These are phyloP conservation scores for Pangasius macronema DNA, from an alignment of 2,797 vertebrate species.

Conservation along the genomic window DNA sequence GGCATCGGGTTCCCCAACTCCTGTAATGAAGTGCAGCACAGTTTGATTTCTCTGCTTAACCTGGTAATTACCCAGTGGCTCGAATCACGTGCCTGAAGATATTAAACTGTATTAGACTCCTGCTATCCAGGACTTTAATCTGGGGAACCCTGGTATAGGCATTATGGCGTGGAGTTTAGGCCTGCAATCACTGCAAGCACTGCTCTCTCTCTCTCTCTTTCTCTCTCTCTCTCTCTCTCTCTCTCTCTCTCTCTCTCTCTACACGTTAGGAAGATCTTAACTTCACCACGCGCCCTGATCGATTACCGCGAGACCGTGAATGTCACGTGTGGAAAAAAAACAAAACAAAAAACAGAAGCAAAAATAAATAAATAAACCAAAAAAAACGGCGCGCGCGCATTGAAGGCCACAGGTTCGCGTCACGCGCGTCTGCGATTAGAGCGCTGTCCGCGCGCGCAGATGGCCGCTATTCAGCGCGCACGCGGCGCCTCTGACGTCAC, in stretches of 20 bases:
- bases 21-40: not conserved
- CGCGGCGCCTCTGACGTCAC: conserved; percentile 66
- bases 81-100: not conserved
- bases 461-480: conserved; percentile 68
- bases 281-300: not conserved
- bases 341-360: too few species aligned
- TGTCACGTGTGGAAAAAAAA: not conserved
- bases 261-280: not conserved
- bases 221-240: not conserved
- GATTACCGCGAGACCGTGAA: conserved; percentile 12
- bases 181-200: not conserved
- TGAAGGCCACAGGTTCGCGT: conserved; percentile 10
- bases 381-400: not conserved
- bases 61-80: not conserved
- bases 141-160: not conserved
- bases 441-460: conserved; percentile 64
- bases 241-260: not conserved
- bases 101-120: not conserved
- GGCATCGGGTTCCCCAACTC: not conserved
- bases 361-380: too few species aligned
- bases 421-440: conserved; percentile 45
- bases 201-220: not conserved
- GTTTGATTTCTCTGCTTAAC: not conserved
- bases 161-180: not conserved
- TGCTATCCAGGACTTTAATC: not conserved